Conservation (phyloP, 2,797 vertebrate species). For the Onychomys torridus region DNA sequence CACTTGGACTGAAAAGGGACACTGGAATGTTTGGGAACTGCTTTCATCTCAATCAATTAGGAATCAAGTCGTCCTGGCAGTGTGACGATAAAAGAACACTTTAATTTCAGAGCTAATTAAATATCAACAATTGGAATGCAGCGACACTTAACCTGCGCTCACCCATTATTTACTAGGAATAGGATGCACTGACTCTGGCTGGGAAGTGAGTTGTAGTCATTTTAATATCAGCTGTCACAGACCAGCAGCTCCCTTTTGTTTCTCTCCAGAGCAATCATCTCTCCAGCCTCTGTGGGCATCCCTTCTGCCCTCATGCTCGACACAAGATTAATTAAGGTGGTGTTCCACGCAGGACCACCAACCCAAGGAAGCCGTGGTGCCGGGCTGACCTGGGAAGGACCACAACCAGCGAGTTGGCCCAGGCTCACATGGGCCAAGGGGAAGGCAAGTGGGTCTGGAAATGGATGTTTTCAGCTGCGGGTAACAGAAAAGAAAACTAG, state of each 20-base stretch:
- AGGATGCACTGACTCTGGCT: constrained; percentile 80
- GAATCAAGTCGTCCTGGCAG: constrained; percentile 82
- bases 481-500: background rate
- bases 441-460: background rate
- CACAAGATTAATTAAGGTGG: constrained; percentile 85
- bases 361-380: background rate
- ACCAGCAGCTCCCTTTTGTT: constrained; percentile 85
- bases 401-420: too few species aligned
- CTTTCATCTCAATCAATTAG: constrained; percentile 89
- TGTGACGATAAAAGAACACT: constrained; percentile 86
- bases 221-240: constrained; percentile 88
- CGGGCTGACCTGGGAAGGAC: background rate
- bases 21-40: constrained; percentile 50
- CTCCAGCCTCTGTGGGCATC: constrained; percentile 68
- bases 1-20: constrained; percentile 71
- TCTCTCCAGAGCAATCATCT: constrained; percentile 79
- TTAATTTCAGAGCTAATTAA: constrained; percentile 92
- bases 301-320: constrained; percentile 62
- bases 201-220: constrained; percentile 86
- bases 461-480: background rate
- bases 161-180: constrained; percentile 88
- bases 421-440: too few species aligned
- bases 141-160: constrained; percentile 89
- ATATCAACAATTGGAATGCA: constrained; percentile 90
- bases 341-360: constrained; percentile 7